Evolutionary conservation across 2,888 invertebrate species (phyloP).

Genomic region (Drosophila bunnanda): DNA sequence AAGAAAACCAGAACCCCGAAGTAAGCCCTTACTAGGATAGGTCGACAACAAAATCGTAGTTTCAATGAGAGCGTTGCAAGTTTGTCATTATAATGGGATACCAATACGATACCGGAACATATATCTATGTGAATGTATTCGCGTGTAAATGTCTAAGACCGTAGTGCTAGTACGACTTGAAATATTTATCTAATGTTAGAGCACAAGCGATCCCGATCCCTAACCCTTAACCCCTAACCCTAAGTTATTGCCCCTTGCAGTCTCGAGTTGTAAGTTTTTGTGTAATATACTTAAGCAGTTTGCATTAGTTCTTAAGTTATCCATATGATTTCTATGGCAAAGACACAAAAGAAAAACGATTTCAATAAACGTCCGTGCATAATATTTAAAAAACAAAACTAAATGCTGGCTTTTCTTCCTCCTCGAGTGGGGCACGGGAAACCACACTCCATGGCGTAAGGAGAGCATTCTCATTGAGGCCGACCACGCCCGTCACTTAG

Average conservation of each 20-base stretch:
- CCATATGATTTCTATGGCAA: constrained; percentile 56
- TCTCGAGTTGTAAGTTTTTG: constrained; percentile 47
- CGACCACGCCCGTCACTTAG: constrained; percentile 71
- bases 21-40: constrained; percentile 30
- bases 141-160: constrained; percentile 68
- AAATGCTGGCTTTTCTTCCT: constrained; percentile 29
- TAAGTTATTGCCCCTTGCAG: constrained; percentile 25
- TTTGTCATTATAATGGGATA: constrained; percentile 48
- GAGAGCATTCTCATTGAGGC: constrained; percentile 59
- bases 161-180: constrained; percentile 68
- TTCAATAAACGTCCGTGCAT: constrained; percentile 79
- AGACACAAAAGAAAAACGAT: constrained; percentile 56
- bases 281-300: constrained; percentile 72
- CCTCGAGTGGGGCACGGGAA: constrained; percentile 9
- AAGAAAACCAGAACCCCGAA: constrained; percentile 9
- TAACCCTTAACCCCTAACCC: constrained; percentile 11
- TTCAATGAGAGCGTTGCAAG: constrained; percentile 40
- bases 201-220: constrained; percentile 48
- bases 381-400: constrained; percentile 64
- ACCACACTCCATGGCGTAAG: constrained; percentile 22
- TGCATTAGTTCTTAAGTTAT: constrained; percentile 67
- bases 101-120: constrained; percentile 35
- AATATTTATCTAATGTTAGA: constrained; percentile 74
- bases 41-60: constrained; percentile 32
- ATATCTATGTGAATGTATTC: constrained; percentile 59